phyloP scores from a whole-genome alignment of 2,888 invertebrate genomes.

The Nephrotoma flavescens region DNA sequence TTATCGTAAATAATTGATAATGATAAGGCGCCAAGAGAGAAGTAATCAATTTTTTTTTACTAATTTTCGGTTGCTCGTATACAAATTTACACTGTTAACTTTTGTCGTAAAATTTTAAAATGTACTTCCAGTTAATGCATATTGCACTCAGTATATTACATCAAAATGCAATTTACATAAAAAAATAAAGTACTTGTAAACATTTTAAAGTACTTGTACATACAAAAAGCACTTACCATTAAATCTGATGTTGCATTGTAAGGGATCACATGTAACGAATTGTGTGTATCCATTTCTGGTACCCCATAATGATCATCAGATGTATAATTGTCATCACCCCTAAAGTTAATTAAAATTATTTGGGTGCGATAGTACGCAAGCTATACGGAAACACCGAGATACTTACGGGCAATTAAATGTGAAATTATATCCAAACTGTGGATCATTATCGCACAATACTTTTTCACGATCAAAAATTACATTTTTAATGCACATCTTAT shows the following conservation, averaged over 20 bases:
- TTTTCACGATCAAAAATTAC: not conserved
- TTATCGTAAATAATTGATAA: not conserved
- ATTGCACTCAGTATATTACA: not conserved
- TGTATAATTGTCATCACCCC: not conserved
- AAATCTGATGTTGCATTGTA: slow-evolving; percentile 5
- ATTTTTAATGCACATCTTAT: not conserved
- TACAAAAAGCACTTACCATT: not conserved
- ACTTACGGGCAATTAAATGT: not conserved
- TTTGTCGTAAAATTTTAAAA: not conserved
- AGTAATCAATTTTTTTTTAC: not conserved
- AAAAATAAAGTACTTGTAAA: not conserved
- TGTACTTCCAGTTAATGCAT: not conserved
- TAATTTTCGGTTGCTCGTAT: not conserved
- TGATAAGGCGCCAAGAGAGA: not conserved
- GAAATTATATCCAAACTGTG: not conserved
- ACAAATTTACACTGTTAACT: not conserved
- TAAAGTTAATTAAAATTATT: not conserved
- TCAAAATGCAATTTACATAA: not conserved
- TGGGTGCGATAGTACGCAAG: no score
- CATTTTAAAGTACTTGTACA: not conserved
- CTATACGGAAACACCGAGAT: not conserved
- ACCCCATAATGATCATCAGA: not conserved
- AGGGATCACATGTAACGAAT: slow-evolving; percentile 7
- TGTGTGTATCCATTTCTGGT: slow-evolving; percentile 9
- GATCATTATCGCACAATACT: not conserved